Base-by-base conservation (phyloP, 1,140 invertebrate genomes). In the Sipha flava region DNA sequence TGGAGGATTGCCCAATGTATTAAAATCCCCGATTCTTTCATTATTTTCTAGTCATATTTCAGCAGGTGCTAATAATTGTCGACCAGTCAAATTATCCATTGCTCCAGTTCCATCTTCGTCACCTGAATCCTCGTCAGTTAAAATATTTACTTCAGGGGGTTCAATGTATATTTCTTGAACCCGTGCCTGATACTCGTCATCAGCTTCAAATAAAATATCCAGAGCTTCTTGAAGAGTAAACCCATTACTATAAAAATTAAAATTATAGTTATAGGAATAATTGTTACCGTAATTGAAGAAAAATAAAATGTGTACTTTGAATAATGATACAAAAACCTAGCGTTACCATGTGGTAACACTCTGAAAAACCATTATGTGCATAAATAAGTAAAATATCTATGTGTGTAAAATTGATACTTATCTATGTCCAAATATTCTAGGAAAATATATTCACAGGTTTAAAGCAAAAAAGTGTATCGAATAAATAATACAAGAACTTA, bases 61-160 rank as follows among this genome's bases (percentile, higher is more conserved):
- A 62, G 81, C 82, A 45, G 12, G 21, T 45, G 82, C 79, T 23
- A 72, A 57, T 26, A 83, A 52, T 80, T 81, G 77, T 18, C 31
- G 62, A 29, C 75, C 75, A 75, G 64, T 64, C 4, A 82, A 45
- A 81, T 82, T 82, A 75, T 83, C 82, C 1, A 81, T 34, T 49
- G 79, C 47, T 3, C 81, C 82, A 7, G 80, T 81, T 47, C 29
- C 29, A 64, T 73, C 80, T 81, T 83, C 82, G 62, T 82, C 82
- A 16, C 21, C 82, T 10, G 80, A 81, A 66, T 81, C 82, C 43
- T 79, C 80, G 31, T 83, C 81, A 0, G 81, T 80, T 18, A 81
- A 9, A 45, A 62, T 66, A 40, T 64, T 54, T 31, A 9, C 21
- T 16, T 83, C 79, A 49, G 82, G 82, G n/a, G 81, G 68, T 37